phyloP scores from a whole-genome alignment of 2,113 vertebrate species.

The Nothobranchius furzeri region DNA sequence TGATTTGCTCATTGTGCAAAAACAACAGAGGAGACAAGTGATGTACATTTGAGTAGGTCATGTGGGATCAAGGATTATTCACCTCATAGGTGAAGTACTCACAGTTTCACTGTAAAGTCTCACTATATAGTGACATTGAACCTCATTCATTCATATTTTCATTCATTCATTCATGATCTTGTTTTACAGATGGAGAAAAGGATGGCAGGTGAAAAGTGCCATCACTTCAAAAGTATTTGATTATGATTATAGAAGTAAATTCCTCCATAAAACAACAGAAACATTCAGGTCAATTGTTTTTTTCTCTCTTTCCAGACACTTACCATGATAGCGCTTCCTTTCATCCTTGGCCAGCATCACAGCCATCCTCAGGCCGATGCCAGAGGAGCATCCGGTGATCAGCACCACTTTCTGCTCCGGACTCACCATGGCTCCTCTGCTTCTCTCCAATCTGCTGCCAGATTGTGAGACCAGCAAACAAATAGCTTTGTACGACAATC shows the following conservation, averaged over 20 bases:
- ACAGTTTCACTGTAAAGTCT: too few species aligned
- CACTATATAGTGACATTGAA: too few species aligned
- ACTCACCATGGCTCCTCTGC: conserved; percentile 57
- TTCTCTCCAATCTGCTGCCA: background rate
- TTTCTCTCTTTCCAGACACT: background rate
- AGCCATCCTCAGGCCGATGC: conserved; percentile 79
- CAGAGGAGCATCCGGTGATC: conserved; percentile 81
- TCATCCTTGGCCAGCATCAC: conserved; percentile 78
- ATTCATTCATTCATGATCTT: background rate
- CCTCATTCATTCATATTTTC: too few species aligned
- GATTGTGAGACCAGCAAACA: background rate
- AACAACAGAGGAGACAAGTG: too few species aligned
- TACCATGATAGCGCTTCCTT: conserved; percentile 81
- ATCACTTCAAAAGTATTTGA: too few species aligned
- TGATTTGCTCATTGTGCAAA: too few species aligned
- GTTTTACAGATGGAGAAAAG: background rate
- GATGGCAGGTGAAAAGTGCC: too few species aligned
- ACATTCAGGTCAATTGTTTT: background rate
- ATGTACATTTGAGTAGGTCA: too few species aligned
- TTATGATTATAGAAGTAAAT: too few species aligned
- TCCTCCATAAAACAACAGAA: too few species aligned
- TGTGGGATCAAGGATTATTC: too few species aligned
- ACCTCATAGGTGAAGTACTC: too few species aligned
- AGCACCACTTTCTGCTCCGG: conserved; percentile 80
- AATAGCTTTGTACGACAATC: conserved; percentile 24